These are phyloP conservation scores for Melanargia galathea DNA, from an alignment of 2,888 invertebrate species.

Conservation along the genomic window DNA sequence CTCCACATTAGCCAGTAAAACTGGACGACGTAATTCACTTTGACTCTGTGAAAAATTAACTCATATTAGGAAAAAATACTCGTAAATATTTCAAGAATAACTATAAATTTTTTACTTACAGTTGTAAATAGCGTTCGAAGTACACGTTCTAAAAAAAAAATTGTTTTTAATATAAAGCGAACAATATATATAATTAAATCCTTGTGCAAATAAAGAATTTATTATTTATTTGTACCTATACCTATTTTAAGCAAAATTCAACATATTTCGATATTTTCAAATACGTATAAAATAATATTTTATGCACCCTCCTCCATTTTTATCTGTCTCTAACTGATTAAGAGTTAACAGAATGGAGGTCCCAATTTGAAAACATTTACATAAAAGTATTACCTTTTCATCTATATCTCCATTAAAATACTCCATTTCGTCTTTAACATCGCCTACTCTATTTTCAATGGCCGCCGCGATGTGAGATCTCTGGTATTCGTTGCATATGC, in stretches of 20 bases:
- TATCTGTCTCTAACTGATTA: too few species aligned
- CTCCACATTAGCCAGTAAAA: constrained; percentile 88
- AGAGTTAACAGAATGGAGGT: neutral
- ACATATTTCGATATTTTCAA: too few species aligned
- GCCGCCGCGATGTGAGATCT: constrained; percentile 70
- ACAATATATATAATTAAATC: too few species aligned
- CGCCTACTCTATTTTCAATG: constrained; percentile 64
- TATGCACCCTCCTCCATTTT: too few species aligned
- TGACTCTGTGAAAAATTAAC: constrained; percentile 69
- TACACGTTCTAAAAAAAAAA: constrained; percentile 71
- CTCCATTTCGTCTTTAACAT: constrained; percentile 69
- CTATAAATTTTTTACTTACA: constrained; percentile 66
- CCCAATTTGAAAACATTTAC: neutral
- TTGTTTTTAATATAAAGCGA: too few species aligned
- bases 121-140: constrained; percentile 75
- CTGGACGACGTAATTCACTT: constrained; percentile 84
- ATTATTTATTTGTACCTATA: too few species aligned
- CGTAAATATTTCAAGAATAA: too few species aligned
- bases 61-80: neutral
- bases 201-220: too few species aligned
- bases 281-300: too few species aligned
- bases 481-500: constrained; percentile 82
- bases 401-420: constrained; percentile 67
- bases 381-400: constrained; percentile 55
- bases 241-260: too few species aligned